Base-by-base conservation (phyloP, 2,113 vertebrate genomes). In the Tautogolabrus adspersus region DNA sequence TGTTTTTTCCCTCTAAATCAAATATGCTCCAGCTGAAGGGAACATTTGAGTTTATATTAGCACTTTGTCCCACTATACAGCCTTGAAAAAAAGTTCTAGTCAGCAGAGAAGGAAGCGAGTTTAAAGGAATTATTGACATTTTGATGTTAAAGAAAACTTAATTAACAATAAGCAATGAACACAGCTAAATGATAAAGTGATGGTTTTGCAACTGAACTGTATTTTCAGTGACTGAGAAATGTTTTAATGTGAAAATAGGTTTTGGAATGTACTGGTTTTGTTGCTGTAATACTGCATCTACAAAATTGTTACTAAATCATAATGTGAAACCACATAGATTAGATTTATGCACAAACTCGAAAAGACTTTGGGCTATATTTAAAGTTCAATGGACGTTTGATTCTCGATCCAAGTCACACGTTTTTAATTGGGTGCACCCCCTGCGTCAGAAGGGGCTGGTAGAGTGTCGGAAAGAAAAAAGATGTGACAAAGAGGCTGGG, bases 401-500 rank as follows among this genome's bases (percentile, higher is more conserved):
- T 11, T 42, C 40, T 42, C 10, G 1, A 9, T 62, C 30, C 52
- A 51, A 51, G 44, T 47, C 70, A 47, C 7, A 1, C 10, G 26
- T 18, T 70, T 44, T 46, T 72, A 70, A 81, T 66, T 78, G 74
- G 55, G 54, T 42, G 40, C 26, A 26, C 26, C n/a, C n/a, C n/a
- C n/a, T n/a, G 51, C 11, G 44, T 2, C 42, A 40, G 12, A 37
- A 12, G 55, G 51, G 46, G n/a, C 40, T 51, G 72, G 30, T 23
- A 3, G 26, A 46, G 40, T 60, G 66, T 64, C 77, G 61, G 56
- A 47, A 5, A 8, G 49, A 70, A 22, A 30, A 26, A 3, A 23
- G 62, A n/a, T 26, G 44, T 42, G 69, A 69, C 30, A 51, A 30
- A 74, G 56, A 26, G 62, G 49, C 23, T 72, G 10, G 44, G 15